These are phyloP conservation scores for Philonicus albiceps DNA, from an alignment of 2,888 invertebrate genomes.

Conservation along the genomic window DNA sequence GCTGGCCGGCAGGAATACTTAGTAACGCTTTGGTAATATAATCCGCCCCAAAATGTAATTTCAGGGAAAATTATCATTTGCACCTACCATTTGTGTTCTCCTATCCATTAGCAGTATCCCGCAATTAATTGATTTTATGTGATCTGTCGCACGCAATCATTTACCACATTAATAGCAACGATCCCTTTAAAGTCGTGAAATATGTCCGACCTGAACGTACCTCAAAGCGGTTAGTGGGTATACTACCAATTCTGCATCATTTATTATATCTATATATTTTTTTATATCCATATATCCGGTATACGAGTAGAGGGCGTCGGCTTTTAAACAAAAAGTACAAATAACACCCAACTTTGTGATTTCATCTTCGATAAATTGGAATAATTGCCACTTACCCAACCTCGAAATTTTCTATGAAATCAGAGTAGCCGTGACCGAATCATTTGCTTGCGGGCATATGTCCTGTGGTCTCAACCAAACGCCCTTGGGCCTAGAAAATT, in stretches of 20 bases:
- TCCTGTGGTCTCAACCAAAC: background rate
- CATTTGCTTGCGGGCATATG: background rate
- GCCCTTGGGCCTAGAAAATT: background rate
- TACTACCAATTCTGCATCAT: background rate
- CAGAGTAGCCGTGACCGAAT: background rate
- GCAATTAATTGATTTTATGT: constrained; percentile 9
- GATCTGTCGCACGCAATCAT: constrained; percentile 13
- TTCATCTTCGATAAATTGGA: background rate
- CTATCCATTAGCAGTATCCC: constrained; percentile 2
- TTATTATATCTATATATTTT: background rate
- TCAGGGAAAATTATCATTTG: background rate
- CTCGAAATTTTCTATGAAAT: background rate
- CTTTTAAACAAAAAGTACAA: background rate
- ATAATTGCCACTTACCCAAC: background rate
- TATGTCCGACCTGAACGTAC: background rate
- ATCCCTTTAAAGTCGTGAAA: background rate
- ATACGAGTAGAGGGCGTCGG: background rate
- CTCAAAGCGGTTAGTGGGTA: background rate
- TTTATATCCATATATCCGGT: background rate
- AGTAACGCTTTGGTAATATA: background rate
- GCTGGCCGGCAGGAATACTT: background rate
- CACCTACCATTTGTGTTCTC: constrained; percentile 7
- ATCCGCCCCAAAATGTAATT: background rate
- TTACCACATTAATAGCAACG: background rate
- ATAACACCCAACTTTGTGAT: background rate